Evolutionary conservation across 1,140 invertebrate genomes (phyloP), one percentile per base, ranked within the genome.

Genomic region (Caenorhabditis tropicalis): DNA sequence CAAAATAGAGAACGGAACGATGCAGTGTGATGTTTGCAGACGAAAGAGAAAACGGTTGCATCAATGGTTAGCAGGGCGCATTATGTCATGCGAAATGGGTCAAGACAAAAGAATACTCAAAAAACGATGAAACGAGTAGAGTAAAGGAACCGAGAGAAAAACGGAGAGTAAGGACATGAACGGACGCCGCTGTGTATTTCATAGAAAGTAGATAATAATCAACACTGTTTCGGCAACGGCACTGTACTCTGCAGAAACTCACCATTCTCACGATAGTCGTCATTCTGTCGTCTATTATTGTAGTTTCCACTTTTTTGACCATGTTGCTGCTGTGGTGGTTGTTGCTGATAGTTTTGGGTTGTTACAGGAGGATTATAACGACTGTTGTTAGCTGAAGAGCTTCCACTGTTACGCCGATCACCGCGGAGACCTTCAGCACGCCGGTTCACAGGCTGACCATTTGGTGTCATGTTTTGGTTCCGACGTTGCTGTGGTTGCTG

Each of bases 21-120:
- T 36, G 7, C 29, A 21, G 16, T 65, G 1, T 65, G 16, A 19
- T 65, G 58, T 39, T 65, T 65, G 58, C 58, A 65, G n/a, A 65
- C 58, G 58, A 39, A 65, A 33, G 33, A 65, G 33, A 65, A 36
- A 36, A 65, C 58, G 53, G 53, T 56, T 65, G 31, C 58, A 65
- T 65, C 29, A 65, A 36, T 65, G 58, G 58, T 31, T 74, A 74
- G 33, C 36, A 9, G 6, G n/a, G 31, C 58, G 58, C 58, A 39
- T 74, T 74, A 74, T 74, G 65, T 74, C 65, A 74, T 74, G 65
- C 36, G 65, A 74, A 74, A 74, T 74, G 65, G 65, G 65, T 74
- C 65, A 74, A 74, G 65, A 74, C 33, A 74, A 74, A 39, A 46
- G 65, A 43, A 74, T 74, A 74, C 65, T 7, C 58, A 74, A 43